A percentile compares a stretch with the other conserved stretches of the same genome.
Conservation (phyloP, 2,888 invertebrate species). For the Parnassius apollo region DNA sequence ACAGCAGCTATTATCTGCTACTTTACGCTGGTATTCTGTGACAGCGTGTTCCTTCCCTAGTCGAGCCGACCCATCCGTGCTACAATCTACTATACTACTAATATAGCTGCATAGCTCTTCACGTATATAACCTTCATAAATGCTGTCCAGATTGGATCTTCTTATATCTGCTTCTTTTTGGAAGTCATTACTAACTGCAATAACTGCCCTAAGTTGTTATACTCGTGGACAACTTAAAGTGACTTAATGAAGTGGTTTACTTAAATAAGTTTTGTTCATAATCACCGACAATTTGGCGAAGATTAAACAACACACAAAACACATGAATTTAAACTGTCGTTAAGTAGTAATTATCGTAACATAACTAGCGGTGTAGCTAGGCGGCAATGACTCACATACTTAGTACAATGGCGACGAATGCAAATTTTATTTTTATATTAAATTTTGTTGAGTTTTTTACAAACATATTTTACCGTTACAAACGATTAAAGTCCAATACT, state of each 20-base stretch:
- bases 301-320: conserved; percentile 22
- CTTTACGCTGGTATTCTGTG: no score
- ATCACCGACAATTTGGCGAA: conserved; percentile 16
- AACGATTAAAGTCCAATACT: no score
- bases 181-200: no score
- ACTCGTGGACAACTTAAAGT: neutral
- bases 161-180: no score
- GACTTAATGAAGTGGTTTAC: conserved; percentile 9
- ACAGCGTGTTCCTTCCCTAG: no score
- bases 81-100: no score
- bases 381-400: conserved; percentile 12
- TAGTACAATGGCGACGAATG: conserved; percentile 6
- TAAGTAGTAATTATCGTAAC: conserved; percentile 11
- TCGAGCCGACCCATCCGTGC: no score
- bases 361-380: conserved; percentile 2
- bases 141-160: neutral
- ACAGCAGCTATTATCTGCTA: no score
- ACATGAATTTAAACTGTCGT: conserved; percentile 18
- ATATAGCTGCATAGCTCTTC: no score
- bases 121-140: no score
- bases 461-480: no score
- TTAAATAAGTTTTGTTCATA: conserved; percentile 9
- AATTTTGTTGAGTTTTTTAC: neutral
- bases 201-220: no score
- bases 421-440: conserved; percentile 3